These are phyloP conservation scores for Agrochola lychnidis DNA, from an alignment of 2,888 invertebrate species.

Conservation along the genomic window DNA sequence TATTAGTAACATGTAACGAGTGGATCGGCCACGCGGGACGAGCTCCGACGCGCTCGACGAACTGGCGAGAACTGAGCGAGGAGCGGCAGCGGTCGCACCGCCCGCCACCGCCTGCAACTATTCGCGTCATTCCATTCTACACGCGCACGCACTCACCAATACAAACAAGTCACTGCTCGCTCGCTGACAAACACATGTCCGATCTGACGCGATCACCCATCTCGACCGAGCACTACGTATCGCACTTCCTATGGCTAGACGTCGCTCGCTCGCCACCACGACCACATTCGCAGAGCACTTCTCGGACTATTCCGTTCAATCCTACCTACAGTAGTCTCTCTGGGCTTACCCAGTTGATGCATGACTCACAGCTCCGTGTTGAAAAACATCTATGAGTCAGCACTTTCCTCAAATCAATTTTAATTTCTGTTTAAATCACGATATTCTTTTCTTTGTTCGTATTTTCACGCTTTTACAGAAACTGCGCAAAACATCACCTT, in stretches of 20 bases:
- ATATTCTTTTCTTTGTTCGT: constrained; percentile 20
- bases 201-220: constrained; percentile 71
- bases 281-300: constrained; percentile 33
- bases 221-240: constrained; percentile 69
- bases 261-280: constrained; percentile 32
- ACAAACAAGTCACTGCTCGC: constrained; percentile 83
- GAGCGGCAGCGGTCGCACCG: constrained; percentile 72
- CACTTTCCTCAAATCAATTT: constrained; percentile 63
- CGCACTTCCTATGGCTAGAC: constrained; percentile 67
- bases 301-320: constrained; percentile 25
- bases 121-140: constrained; percentile 88
- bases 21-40: constrained; percentile 84
- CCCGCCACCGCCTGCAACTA: constrained; percentile 82
- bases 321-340: constrained; percentile 15
- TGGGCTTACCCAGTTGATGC: constrained; percentile 62
- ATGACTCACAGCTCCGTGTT: constrained; percentile 64
- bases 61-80: constrained; percentile 82
- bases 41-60: constrained; percentile 85
- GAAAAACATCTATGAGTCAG: constrained; percentile 65
- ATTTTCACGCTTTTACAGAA: constrained; percentile 1
- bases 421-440: constrained; percentile 40
- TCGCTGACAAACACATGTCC: constrained; percentile 80
- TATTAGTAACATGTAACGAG: constrained; percentile 70
- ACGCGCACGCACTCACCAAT: constrained; percentile 87
- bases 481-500: constrained; percentile 15